phyloP scores from a whole-genome alignment of 2,797 vertebrate species.

The Lycodopsis pacificus region DNA sequence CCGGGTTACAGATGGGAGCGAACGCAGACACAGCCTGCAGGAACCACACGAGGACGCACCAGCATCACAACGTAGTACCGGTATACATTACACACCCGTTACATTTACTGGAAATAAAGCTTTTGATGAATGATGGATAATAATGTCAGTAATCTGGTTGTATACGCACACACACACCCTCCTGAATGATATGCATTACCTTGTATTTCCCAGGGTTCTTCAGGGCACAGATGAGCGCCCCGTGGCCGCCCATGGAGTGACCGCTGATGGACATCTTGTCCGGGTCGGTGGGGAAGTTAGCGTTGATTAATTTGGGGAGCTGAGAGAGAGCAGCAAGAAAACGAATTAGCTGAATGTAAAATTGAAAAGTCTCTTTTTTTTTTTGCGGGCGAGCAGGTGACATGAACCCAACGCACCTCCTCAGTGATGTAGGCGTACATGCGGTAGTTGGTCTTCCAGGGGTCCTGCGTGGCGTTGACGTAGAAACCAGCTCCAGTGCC shows the following conservation, averaged over 20 bases:
- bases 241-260: slow-evolving; percentile 97
- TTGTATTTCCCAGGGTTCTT: slow-evolving; percentile 95
- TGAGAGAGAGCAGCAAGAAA: slow-evolving; percentile 61
- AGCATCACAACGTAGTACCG: too few species aligned
- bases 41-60: not conserved
- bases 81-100: not conserved
- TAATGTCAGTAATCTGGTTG: not conserved
- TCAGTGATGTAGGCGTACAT: slow-evolving; percentile 95
- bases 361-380: fast-evolving
- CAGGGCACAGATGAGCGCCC: slow-evolving; percentile 92
- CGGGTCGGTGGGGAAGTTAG: slow-evolving; percentile 91
- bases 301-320: slow-evolving; percentile 92
- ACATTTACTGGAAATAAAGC: not conserved
- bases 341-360: fast-evolving
- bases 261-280: slow-evolving; percentile 93
- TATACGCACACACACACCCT: not conserved
- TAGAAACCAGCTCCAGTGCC: slow-evolving; percentile 97
- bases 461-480: slow-evolving; percentile 92
- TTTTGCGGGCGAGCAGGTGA: not conserved
- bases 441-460: slow-evolving; percentile 95
- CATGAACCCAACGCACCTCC: slow-evolving; percentile 83
- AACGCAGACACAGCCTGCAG: slow-evolving; percentile 94
- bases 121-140: not conserved
- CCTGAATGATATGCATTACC: slow-evolving; percentile 72
- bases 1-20: slow-evolving; percentile 95